phyloP scores from a whole-genome alignment of 2,797 vertebrate species.

The Hydrocynus forskahlii region DNA sequence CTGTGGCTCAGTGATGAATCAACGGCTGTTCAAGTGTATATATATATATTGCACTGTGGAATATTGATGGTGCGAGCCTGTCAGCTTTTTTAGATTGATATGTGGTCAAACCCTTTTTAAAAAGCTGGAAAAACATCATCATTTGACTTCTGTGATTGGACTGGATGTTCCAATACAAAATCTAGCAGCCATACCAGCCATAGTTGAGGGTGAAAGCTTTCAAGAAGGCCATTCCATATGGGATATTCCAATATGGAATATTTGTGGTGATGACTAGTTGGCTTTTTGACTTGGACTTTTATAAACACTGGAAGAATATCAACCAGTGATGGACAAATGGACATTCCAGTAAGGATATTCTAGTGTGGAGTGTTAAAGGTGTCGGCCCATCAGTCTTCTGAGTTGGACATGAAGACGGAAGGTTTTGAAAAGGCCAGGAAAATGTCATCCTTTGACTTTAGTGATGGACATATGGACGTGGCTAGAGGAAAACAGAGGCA shows the following conservation, averaged over 20 bases:
- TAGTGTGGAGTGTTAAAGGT: too few relatives aligned
- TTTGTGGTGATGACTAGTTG: not conserved
- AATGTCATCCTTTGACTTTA: not conserved
- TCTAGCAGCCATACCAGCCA: not conserved
- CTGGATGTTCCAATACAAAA: not conserved
- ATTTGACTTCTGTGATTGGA: too few relatives aligned
- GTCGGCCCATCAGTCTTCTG: not conserved
- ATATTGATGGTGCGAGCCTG: not conserved
- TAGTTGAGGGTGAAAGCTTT: not conserved
- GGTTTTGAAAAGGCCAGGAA: not conserved
- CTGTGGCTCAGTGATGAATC: not conserved
- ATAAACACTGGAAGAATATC: not conserved
- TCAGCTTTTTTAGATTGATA: not conserved
- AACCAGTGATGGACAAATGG: not conserved
- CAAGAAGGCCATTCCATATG: not conserved
- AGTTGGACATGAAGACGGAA: not conserved
- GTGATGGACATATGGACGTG: conserved; percentile 6
- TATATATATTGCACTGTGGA: not conserved
- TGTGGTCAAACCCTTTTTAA: too few relatives aligned
- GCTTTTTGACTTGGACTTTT: not conserved
- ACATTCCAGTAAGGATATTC: not conserved
- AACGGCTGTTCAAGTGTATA: not conserved
- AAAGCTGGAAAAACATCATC: too few relatives aligned
- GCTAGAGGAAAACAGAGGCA: not conserved
- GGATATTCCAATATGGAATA: not conserved